These are phyloP conservation scores for Luidia sarsii DNA, from an alignment of 53 echinoderm and acorn worm species.

Conservation along the genomic window DNA sequence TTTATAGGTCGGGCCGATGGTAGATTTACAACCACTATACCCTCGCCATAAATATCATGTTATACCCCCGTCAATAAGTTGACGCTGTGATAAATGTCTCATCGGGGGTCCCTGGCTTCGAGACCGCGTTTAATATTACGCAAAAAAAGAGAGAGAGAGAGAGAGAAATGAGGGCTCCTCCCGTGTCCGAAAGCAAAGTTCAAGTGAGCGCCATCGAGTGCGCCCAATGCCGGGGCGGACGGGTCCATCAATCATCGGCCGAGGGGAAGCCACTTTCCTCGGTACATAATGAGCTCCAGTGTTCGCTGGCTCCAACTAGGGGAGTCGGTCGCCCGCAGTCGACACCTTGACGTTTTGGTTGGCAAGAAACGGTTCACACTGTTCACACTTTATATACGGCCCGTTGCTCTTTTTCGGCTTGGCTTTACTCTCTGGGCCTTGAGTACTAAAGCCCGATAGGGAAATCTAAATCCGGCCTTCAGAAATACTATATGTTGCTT, in stretches of 20 bases:
- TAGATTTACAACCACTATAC: not conserved
- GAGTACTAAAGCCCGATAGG: too few relatives aligned
- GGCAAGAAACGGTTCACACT: too few relatives aligned
- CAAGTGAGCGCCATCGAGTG: slow-evolving; percentile 30
- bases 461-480: too few relatives aligned
- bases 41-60: slow-evolving; percentile 31
- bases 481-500: too few relatives aligned
- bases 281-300: slow-evolving; percentile 3
- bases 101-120: not conserved
- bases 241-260: slow-evolving; percentile 29
- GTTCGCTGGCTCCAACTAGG: too few relatives aligned
- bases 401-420: too few relatives aligned
- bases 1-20: not conserved
- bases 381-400: too few relatives aligned
- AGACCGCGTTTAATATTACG: slow-evolving; percentile 1
- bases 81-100: slow-evolving; percentile 32
- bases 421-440: too few relatives aligned
- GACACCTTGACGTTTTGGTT: too few relatives aligned
- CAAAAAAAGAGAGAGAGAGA: too few relatives aligned
- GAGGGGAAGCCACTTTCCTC: not conserved
- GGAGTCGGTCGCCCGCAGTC: too few relatives aligned
- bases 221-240: not conserved
- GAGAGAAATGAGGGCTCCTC: not conserved
- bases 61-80: slow-evolving; percentile 11
- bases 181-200: slow-evolving; percentile 6